Evolutionary conservation across 1,140 invertebrate species (phyloP).

Genomic region (Ganaspis sp.): DNA sequence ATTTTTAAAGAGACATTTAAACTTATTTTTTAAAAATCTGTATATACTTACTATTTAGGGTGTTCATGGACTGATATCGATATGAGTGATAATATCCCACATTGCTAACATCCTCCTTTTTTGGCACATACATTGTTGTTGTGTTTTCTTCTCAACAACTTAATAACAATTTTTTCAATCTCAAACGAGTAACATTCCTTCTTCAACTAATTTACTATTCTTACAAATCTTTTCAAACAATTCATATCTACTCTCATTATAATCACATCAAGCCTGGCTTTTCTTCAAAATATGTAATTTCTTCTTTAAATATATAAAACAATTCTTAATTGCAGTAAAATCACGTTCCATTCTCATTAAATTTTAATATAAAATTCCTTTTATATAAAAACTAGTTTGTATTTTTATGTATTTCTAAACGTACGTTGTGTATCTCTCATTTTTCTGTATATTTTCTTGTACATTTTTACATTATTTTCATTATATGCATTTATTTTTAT

Average conservation of each 20-base stretch:
- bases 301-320: background rate
- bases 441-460: too few relatives aligned
- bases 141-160: background rate
- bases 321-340: background rate
- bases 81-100: conserved; percentile 58
- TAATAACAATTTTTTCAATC: background rate
- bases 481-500: too few relatives aligned
- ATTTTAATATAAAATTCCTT: background rate
- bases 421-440: too few relatives aligned
- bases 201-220: background rate
- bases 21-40: background rate
- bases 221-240: background rate
- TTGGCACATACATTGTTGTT: conserved; percentile 39
- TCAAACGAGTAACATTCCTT: background rate
- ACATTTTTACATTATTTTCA: too few relatives aligned
- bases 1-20: too few relatives aligned
- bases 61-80: conserved; percentile 57
- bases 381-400: too few relatives aligned
- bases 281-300: background rate
- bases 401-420: too few relatives aligned
- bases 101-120: conserved; percentile 43
- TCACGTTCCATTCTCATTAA: conserved; percentile 32
- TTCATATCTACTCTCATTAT: background rate
- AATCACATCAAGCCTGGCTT: background rate
- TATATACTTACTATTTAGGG: conserved; percentile 54